Evolutionary conservation across 92 coral and sea anemone genomes (phyloP), one percentile per base, ranked within the genome.

Genomic region (Porites divaricata): DNA sequence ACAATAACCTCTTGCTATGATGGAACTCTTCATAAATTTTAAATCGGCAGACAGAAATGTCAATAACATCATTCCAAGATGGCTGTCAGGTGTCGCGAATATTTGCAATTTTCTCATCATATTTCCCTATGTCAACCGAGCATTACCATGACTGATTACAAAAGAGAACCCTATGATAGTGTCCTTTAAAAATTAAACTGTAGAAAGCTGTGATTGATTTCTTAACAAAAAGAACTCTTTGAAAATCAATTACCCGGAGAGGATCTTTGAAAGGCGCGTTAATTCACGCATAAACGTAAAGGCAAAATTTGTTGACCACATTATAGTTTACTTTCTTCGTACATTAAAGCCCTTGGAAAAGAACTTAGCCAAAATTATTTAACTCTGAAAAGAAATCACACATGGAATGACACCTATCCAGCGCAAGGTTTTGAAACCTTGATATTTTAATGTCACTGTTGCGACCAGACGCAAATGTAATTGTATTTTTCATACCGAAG

Each of bases 101-200:
- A 69, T 80, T 80, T 80, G 76, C 67, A 68, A 68, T 67, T 80
- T 68, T 56, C 54, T 54, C 69, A 58, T 80, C 76, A 80, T 24
- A 53, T 53, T 19, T 28, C 25, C 4, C 53, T 6, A 50, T 10
- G 54, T 56, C 23, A 52, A 10, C 17, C 19, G 20, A 54, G 22
- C n/a, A 9, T 54, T 20, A 26, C 58, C 49, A 54, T 54, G 16
- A 21, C 70, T 1, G 63, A 48, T 21, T 45, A 22, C 8, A 7
- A 25, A 79, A 68, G 5, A 41, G 12, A 19, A 28, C 15, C 19
- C 17, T 41, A 26, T 28, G 4, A 21, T 13, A 14, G 64, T 35
- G 41, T 63, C 10, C 13, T 57, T 1, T 17, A 17, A 10, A 35
- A 35, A 35, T 35, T 62, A 8, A 45, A 77, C 49, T 45, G 48